These are phyloP conservation scores for Meandrina meandrites DNA, from an alignment of 92 coral and sea anemone genomes.

Conservation along the genomic window DNA sequence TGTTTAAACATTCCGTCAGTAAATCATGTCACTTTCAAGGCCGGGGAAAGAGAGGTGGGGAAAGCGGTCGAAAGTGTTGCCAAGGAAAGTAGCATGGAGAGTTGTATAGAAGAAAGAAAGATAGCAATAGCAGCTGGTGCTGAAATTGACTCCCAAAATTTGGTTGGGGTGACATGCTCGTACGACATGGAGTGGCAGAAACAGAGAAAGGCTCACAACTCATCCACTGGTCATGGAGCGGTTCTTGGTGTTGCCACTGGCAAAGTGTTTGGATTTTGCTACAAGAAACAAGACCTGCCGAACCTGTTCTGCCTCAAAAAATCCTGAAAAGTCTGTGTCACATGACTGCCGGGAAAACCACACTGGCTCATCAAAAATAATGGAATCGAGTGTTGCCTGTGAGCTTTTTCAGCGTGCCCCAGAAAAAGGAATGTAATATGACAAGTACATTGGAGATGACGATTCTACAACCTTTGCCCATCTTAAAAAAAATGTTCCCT, in stretches of 20 bases:
- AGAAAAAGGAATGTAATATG: background rate
- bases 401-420: slow-evolving; percentile 36
- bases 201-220: too few species aligned
- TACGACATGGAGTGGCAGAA: slow-evolving; percentile 54
- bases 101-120: background rate
- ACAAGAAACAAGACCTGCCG: slow-evolving; percentile 29
- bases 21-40: too few species aligned
- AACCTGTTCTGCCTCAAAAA: slow-evolving; percentile 30
- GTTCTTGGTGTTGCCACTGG: too few species aligned
- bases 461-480: slow-evolving; percentile 46
- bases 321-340: background rate
- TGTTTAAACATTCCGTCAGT: too few species aligned
- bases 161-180: slow-evolving; percentile 27
- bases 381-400: slow-evolving; percentile 42
- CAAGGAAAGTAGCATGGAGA: slow-evolving; percentile 22
- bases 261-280: slow-evolving; percentile 45
- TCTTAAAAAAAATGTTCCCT: slow-evolving; percentile 34
- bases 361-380: too few species aligned
- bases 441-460: slow-evolving; percentile 46
- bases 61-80: too few species aligned
- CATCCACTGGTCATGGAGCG: too few species aligned
- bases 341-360: slow-evolving; percentile 55
- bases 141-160: too few species aligned
- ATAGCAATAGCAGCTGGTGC: slow-evolving; percentile 7
- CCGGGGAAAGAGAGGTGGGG: too few species aligned